Evolutionary conservation across 2,888 invertebrate genomes (phyloP), one percentile per base, ranked within the genome.

Genomic region (Gymnoscelis rufifasciata): DNA sequence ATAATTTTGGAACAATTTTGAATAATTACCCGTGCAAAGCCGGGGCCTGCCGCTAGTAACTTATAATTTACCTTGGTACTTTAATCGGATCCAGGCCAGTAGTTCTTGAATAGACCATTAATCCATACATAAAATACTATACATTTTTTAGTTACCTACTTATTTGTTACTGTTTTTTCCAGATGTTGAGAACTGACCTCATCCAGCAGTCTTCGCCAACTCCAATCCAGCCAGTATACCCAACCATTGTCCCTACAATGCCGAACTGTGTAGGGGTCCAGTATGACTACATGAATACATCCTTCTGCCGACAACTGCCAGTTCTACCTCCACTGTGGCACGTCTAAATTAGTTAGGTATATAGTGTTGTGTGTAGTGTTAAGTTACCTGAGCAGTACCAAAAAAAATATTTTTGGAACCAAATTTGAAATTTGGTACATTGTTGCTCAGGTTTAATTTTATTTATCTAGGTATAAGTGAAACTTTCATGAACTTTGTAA

Each of bases 121-220:
- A n/a, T n/a, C n/a, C n/a, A n/a, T n/a, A n/a, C n/a, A n/a, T n/a
- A n/a, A n/a, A n/a, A n/a, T n/a, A n/a, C n/a, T n/a, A n/a, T n/a
- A n/a, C n/a, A n/a, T n/a, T n/a, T n/a, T n/a, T n/a, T n/a, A n/a
- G n/a, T n/a, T n/a, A n/a, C n/a, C n/a, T n/a, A 19, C 5, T 2
- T 26, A 26, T 6, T 3, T 7, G 5, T 29, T 2, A 12, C 40
- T 52, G 28, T 30, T 74, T 0, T 27, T 41, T 74, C 0, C 72
- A 86, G 86, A 60, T 66, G 42, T 59, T 83, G 7, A 66, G 69
- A 33, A 53, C 68, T 0, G 72, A 82, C 30, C 38, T 66, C 11
- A 67, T 75, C 11, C 76, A 75, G 49, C 69, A 67, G 14, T 59
- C 78, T 0, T 48, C 69, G 0, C 58, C 61, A 0, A 47, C 64